Percentiles rank a stretch among this genome's conserved stretches.
These are phyloP conservation scores for Mormoops blainvillei DNA, from an alignment of 2,113 vertebrate genomes.

Conservation along the genomic window DNA sequence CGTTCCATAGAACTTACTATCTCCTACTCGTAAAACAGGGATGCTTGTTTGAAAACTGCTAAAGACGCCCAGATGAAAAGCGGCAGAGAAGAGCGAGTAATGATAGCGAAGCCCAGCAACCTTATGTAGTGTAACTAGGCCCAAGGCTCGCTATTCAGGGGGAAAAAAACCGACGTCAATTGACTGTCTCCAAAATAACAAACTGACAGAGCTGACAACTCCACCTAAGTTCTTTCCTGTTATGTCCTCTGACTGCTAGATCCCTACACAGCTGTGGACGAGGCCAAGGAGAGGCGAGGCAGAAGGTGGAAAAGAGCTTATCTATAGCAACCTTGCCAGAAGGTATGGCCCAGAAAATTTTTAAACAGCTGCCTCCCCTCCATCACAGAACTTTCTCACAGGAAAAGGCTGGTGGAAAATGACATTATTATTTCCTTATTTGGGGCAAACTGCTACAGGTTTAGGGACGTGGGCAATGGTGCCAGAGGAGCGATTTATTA, in stretches of 20 bases:
- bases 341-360: background rate
- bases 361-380: background rate
- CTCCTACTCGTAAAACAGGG: background rate
- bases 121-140: background rate
- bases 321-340: background rate
- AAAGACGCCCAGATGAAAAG: background rate
- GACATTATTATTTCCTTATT: constrained; percentile 53
- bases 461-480: background rate
- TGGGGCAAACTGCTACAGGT: constrained; percentile 33
- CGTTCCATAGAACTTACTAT: background rate
- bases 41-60: background rate
- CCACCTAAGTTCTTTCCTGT: background rate
- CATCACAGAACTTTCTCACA: background rate
- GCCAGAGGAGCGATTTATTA: constrained; percentile 33
- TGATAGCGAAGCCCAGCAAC: background rate
- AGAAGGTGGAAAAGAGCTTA: background rate
- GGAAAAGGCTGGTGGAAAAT: constrained; percentile 14
- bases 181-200: background rate
- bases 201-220: background rate
- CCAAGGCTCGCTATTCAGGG: background rate
- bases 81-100: background rate
- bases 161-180: rapidly evolving
- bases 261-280: background rate
- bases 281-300: background rate
- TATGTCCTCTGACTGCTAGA: background rate